Conservation (phyloP, 2,888 invertebrate genomes). For the Petrolisthes manimaculis region DNA sequence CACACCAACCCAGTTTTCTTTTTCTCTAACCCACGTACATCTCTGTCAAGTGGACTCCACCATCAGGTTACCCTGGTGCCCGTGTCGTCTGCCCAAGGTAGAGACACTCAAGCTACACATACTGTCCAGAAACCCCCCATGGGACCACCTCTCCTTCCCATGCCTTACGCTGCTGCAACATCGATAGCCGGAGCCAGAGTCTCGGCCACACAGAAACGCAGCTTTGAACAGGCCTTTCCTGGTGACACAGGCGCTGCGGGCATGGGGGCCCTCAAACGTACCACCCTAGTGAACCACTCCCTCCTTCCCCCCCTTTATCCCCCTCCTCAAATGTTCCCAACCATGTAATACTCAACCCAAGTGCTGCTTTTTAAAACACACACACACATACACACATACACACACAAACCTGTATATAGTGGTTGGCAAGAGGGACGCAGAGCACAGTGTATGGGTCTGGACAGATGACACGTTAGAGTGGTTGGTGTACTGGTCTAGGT, state of each 20-base stretch:
- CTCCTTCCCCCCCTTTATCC: conserved; percentile 41
- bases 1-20: conserved; percentile 28
- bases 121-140: conserved; percentile 50
- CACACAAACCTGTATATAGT: conserved; percentile 55
- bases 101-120: conserved; percentile 42
- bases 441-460: conserved; percentile 37
- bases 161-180: conserved; percentile 55
- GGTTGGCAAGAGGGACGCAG: conserved; percentile 41
- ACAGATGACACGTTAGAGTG: conserved; percentile 38
- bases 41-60: conserved; percentile 46
- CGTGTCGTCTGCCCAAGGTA: conserved; percentile 51
- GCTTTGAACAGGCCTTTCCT: conserved; percentile 81
- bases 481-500: conserved; percentile 18
- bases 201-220: conserved; percentile 73
- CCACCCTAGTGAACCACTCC: conserved; percentile 50
- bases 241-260: conserved; percentile 66
- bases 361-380: conserved; percentile 14
- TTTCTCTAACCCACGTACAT: conserved; percentile 37
- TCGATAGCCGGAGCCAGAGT: conserved; percentile 46
- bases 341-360: conserved; percentile 48
- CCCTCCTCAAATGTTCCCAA: conserved; percentile 46
- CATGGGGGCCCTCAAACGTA: conserved; percentile 53
- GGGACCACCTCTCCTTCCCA: conserved; percentile 56
- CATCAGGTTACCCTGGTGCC: conserved; percentile 51
- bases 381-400: conserved; percentile 13